Conservation (phyloP, 2,113 vertebrate genomes). For the Aegypius monachus region DNA sequence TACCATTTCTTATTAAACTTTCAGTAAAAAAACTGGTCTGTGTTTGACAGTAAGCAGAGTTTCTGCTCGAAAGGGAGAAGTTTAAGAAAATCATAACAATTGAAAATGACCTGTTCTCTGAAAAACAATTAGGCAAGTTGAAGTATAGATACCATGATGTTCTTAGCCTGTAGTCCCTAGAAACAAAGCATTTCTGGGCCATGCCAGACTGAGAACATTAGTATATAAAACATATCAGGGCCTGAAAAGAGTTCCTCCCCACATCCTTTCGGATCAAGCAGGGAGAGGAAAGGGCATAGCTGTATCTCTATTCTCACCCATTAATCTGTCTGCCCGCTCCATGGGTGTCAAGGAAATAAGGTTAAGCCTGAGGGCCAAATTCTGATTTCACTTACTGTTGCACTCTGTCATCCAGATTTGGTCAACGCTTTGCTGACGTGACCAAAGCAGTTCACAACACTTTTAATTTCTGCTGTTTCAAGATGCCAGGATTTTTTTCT, state of each 20-base stretch:
- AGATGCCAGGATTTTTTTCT: not conserved
- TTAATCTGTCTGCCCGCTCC: not conserved
- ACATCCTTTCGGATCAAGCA: not conserved
- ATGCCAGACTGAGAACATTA: not conserved
- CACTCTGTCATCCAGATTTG: not conserved
- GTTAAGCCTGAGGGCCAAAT: not conserved
- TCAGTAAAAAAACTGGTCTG: not conserved
- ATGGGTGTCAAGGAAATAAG: not conserved
- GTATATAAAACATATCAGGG: not conserved
- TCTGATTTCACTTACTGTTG: not conserved
- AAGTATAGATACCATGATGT: not conserved
- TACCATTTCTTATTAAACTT: not conserved
- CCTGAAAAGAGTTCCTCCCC: not conserved
- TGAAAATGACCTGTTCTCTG: not conserved
- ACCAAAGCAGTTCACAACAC: not conserved
- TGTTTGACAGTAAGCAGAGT: not conserved
- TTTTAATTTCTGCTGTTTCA: not conserved
- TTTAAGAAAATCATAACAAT: not conserved
- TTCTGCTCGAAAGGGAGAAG: not conserved
- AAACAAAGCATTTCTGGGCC: not conserved
- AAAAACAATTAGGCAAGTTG: not conserved
- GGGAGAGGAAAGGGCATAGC: not conserved
- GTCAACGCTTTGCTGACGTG: not conserved
- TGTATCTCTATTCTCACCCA: not conserved
- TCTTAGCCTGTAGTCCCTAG: not conserved